phyloP scores from a whole-genome alignment of 2,113 vertebrate species.

The Prionailurus viverrinus region DNA sequence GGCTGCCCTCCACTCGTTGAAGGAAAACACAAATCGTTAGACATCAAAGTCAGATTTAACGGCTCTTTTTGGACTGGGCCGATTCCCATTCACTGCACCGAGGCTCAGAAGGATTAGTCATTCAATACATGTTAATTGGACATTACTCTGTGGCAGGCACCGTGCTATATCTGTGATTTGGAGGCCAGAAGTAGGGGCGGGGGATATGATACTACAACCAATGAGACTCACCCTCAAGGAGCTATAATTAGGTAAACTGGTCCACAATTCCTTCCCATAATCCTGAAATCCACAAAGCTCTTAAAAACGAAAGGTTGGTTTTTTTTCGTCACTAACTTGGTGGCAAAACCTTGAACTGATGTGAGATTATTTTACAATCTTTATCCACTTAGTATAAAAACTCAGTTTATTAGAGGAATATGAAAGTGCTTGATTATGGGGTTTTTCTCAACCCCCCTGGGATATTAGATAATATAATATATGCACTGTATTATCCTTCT shows the following conservation, averaged over 20 bases:
- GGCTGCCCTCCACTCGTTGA: constrained; percentile 8
- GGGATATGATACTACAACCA: neutral
- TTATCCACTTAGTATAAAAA: constrained; percentile 52
- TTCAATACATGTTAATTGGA: constrained; percentile 24
- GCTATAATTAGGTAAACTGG: neutral
- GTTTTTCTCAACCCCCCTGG: neutral
- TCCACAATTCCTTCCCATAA: neutral
- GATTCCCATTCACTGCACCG: neutral
- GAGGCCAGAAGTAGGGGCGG: neutral
- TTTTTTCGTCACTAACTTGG: constrained; percentile 28
- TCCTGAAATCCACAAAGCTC: constrained; percentile 50
- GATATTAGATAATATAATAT: neutral
- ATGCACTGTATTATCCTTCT: neutral
- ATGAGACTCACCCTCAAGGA: constrained; percentile 8
- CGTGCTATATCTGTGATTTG: constrained; percentile 18
- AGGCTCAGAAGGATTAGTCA: constrained; percentile 41
- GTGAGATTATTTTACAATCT: constrained; percentile 36
- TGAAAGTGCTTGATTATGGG: constrained; percentile 39
- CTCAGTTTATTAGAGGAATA: constrained; percentile 30
- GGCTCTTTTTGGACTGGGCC: neutral
- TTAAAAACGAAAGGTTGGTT: constrained; percentile 41
- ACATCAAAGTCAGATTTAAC: constrained; percentile 58
- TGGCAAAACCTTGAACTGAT: constrained; percentile 58
- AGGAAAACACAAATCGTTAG: constrained; percentile 41
- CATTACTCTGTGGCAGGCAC: neutral